These are phyloP conservation scores for Chrosomus eos DNA, from an alignment of 2,797 vertebrate genomes.

Conservation along the genomic window DNA sequence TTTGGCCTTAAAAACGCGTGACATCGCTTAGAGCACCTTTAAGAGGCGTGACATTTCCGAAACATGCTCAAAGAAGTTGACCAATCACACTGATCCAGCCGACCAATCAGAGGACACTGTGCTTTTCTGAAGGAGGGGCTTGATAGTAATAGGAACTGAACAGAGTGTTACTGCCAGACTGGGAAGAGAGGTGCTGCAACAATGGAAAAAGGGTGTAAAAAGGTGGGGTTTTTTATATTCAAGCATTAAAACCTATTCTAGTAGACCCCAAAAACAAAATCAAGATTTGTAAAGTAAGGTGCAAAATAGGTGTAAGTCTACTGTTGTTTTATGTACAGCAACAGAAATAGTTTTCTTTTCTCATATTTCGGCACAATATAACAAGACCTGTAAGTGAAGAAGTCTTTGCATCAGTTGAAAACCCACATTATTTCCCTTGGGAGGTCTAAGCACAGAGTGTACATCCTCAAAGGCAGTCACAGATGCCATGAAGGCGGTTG, in stretches of 20 bases:
- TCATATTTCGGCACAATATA: background rate
- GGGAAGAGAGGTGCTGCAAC: background rate
- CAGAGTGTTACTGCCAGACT: background rate
- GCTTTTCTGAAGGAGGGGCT: background rate
- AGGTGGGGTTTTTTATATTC: too few species aligned
- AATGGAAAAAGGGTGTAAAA: too few species aligned
- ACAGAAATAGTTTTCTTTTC: background rate
- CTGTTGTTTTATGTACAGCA: background rate
- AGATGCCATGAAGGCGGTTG: conserved; percentile 15
- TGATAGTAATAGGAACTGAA: too few species aligned
- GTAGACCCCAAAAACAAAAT: background rate
- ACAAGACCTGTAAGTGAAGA: conserved; percentile 6
- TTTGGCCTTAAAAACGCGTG: too few species aligned
- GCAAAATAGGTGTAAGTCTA: background rate
- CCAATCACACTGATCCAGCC: background rate
- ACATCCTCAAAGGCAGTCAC: conserved; percentile 10
- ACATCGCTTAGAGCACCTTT: too few species aligned
- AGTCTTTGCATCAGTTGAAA: conserved; percentile 25
- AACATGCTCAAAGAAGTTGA: background rate
- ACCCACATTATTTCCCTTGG: conserved; percentile 41
- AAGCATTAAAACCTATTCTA: background rate
- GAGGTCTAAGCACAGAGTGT: background rate
- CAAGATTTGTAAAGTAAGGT: background rate
- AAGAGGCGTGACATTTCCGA: background rate
- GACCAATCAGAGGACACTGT: background rate